phyloP scores from a whole-genome alignment of 2,888 invertebrate genomes.

The Mimas tiliae region DNA sequence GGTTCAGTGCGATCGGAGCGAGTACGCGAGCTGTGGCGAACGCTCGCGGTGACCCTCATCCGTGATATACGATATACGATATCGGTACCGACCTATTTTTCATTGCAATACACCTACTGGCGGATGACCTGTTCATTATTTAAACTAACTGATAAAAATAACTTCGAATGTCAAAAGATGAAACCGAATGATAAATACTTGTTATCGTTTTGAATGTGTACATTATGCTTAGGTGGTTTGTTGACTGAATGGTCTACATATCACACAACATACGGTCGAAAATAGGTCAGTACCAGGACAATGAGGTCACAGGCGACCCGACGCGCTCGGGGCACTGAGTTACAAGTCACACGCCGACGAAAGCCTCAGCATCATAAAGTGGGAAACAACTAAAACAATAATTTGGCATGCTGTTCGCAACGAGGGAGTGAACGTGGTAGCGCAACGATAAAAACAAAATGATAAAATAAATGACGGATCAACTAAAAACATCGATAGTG shows the following conservation, averaged over 20 bases:
- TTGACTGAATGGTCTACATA: neutral
- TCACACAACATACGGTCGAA: slow-evolving; percentile 48
- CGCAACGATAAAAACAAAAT: slow-evolving; percentile 75
- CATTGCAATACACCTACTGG: neutral
- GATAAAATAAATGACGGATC: slow-evolving; percentile 63
- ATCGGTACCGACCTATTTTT: slow-evolving; percentile 73
- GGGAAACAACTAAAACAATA: slow-evolving; percentile 76
- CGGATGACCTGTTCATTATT: neutral
- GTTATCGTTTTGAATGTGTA: neutral
- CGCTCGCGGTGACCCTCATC: slow-evolving; percentile 71
- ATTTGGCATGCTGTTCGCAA: slow-evolving; percentile 84
- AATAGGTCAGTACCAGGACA: slow-evolving; percentile 80
- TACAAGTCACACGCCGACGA: slow-evolving; percentile 83
- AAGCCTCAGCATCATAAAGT: slow-evolving; percentile 84
- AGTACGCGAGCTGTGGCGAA: slow-evolving; percentile 70
- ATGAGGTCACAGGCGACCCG: slow-evolving; percentile 75
- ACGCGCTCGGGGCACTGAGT: slow-evolving; percentile 79
- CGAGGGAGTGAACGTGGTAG: slow-evolving; percentile 84
- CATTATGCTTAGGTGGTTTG: neutral
- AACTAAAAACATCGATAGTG: slow-evolving; percentile 76
- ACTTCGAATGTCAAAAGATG: neutral
- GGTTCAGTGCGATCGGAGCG: slow-evolving; percentile 83
- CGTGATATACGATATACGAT: slow-evolving; percentile 59
- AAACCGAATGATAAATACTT: neutral
- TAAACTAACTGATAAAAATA: slow-evolving; percentile 8